These are phyloP conservation scores for Xiphophorus hellerii DNA, from an alignment of 2,113 vertebrate species.

Conservation along the genomic window DNA sequence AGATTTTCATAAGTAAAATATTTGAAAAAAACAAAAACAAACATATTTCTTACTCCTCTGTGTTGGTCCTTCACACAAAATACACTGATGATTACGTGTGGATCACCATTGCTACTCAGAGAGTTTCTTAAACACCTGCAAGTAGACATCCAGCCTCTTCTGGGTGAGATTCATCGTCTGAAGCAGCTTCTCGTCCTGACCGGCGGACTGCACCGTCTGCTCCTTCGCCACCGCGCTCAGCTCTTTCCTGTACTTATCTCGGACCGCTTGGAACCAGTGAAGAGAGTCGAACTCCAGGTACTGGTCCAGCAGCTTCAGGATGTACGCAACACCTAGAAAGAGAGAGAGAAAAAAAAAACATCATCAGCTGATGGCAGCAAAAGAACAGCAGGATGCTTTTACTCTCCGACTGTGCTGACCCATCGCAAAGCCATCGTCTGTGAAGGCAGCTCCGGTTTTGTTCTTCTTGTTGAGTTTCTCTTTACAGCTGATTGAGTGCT, in stretches of 20 bases:
- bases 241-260: slow-evolving; percentile 95
- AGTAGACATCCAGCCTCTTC: slow-evolving; percentile 92
- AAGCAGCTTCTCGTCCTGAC: slow-evolving; percentile 94
- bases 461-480: slow-evolving; percentile 99
- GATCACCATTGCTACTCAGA: too few relatives aligned
- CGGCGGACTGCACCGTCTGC: slow-evolving; percentile 88
- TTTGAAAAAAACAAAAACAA: too few relatives aligned
- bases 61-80: too few relatives aligned
- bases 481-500: slow-evolving; percentile 97
- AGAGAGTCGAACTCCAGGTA: slow-evolving; percentile 98
- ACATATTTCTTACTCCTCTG: too few relatives aligned
- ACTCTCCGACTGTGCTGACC: slow-evolving; percentile 78
- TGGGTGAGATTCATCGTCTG: slow-evolving; percentile 99
- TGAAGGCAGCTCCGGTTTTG: slow-evolving; percentile 95
- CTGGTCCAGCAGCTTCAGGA: slow-evolving; percentile 97
- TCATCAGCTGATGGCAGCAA: background rate
- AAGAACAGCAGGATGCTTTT: background rate
- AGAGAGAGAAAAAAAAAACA: background rate
- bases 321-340: slow-evolving; percentile 93
- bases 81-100: too few relatives aligned
- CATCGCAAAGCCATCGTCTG: slow-evolving; percentile 99
- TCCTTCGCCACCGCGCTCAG: slow-evolving; percentile 94
- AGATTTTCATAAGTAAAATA: too few relatives aligned
- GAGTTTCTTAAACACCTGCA: slow-evolving; percentile 85
- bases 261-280: slow-evolving; percentile 98